Conservation (phyloP, 2,113 vertebrate genomes). For the Ceratotherium simum region DNA sequence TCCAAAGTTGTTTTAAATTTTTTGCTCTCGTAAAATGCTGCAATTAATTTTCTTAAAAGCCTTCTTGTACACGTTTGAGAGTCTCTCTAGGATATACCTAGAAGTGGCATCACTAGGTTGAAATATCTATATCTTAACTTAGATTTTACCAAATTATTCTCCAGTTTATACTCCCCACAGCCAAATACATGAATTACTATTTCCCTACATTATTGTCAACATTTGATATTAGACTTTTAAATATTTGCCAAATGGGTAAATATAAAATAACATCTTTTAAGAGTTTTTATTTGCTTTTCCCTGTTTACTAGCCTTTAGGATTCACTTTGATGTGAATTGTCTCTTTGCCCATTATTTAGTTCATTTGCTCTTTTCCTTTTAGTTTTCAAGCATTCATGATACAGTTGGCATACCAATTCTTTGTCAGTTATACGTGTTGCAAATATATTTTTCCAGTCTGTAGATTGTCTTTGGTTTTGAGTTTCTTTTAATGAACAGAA, state of each 20-base stretch:
- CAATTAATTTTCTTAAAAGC: background rate
- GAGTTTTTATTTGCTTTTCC: background rate
- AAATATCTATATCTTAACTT: background rate
- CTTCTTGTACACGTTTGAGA: background rate
- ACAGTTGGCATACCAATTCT: background rate
- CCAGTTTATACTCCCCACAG: background rate
- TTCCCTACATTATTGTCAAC: background rate
- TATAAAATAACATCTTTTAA: background rate
- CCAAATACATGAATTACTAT: background rate
- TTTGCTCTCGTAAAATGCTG: background rate
- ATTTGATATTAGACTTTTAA: constrained; percentile 18
- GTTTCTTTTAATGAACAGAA: background rate
- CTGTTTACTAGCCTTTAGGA: background rate
- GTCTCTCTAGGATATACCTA: background rate
- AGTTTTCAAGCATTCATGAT: background rate
- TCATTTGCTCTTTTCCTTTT: background rate
- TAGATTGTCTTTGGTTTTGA: background rate
- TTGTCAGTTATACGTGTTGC: background rate
- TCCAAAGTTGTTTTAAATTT: background rate
- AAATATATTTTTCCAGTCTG: background rate
- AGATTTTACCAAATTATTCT: background rate
- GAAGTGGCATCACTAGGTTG: background rate
- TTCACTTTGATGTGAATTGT: constrained; percentile 1
- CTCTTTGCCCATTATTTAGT: background rate
- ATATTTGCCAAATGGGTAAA: constrained; percentile 14